Evolutionary conservation across 2,113 vertebrate genomes (phyloP).

Genomic region (Nothoprocta perdicaria): DNA sequence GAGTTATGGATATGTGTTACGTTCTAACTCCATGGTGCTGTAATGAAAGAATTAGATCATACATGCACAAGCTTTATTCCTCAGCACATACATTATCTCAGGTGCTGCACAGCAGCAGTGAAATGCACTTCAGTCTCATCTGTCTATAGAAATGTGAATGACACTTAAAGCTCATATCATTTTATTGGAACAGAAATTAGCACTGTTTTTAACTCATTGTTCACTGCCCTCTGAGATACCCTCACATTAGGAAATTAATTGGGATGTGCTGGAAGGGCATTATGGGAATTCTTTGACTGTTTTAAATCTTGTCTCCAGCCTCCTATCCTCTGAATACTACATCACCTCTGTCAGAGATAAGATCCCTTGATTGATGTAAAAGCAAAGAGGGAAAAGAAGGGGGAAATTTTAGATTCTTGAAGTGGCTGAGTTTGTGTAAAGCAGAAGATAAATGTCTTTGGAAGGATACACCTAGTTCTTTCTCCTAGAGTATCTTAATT

Average conservation of each 20-base stretch:
- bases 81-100: conserved; percentile 31
- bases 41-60: conserved; percentile 21
- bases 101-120: neutral
- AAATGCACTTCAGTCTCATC: neutral
- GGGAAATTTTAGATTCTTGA: neutral
- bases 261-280: neutral
- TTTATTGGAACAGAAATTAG: neutral
- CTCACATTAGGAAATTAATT: conserved; percentile 31
- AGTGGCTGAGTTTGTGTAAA: neutral
- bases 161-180: neutral
- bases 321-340: neutral
- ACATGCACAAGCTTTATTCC: neutral
- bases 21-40: neutral
- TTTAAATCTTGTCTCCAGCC: neutral
- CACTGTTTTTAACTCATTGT: neutral
- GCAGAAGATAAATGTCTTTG: neutral
- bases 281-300: conserved; percentile 9
- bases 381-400: neutral
- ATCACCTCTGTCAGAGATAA: neutral
- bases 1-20: neutral
- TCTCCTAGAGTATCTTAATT: neutral
- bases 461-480: neutral
- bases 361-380: conserved; percentile 8
- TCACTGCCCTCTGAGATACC: neutral
- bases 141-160: neutral